Base-by-base conservation (phyloP, 2,888 invertebrate species). In the Troides helena region DNA sequence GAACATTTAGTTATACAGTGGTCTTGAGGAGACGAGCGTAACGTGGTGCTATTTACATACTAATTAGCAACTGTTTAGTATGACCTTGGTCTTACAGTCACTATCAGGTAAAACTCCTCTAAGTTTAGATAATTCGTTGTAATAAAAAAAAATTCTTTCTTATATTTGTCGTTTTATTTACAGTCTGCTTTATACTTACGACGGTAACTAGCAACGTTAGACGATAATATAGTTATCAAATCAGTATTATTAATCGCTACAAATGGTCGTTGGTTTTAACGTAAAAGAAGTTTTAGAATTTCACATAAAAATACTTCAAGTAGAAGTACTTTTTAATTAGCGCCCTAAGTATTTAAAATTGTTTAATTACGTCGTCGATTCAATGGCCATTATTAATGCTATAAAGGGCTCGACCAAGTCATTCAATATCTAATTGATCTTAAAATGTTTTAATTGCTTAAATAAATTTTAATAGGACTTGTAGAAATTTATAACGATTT, bases 381-480 rank as follows among this genome's bases (percentile, higher is more conserved):
- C 63, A 68, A 59, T 59, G 53, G 53, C 36, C 63, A 64, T 68
- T 68, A 68, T 68, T 50, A 68, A 68, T 50, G 68, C 63, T 64
- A 53, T 60, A 56, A 69, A 69, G 68, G 60, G 64, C 60, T 53
- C 53, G 53, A 69, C 39, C 68, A 23, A 63, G 50, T 58, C 58
- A 60, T 64, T 69, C 64, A 65, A 60, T 65, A 65, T 56, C 64
- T 69, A 69, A 69, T 69, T 60, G 64, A 60, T 69, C 64, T 69
- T 69, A 64, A 69, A 69, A 64, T 64, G 68, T 39, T 63, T 62
- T 68, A 68, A 68, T 68, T 68, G 67, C 67, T 57, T 57, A 68
- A 68, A 68, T 68, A 62, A 68, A 68, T 62, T 62, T 58, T 68
- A 68, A 68, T 62, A 43, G 62, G 25, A 57, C 43, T 62, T 68